phyloP scores from a whole-genome alignment of 35 echinoderm and acorn worm species.

The Eucidaris tribuloides region DNA sequence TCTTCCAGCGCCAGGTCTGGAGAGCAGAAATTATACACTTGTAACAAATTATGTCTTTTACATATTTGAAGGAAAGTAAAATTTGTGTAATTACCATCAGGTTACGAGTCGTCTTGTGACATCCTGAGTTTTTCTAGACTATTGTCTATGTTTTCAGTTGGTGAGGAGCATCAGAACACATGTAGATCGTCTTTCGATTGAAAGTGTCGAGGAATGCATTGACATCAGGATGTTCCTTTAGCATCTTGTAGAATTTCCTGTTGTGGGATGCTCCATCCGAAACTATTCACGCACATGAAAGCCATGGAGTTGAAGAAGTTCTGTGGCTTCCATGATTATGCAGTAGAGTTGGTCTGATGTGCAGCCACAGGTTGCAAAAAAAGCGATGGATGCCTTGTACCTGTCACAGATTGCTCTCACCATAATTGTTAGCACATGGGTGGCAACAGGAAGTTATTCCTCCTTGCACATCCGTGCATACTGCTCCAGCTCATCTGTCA shows the following conservation, averaged over 20 bases:
- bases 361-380: conserved; percentile 1
- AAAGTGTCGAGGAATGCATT: not conserved
- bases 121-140: conserved; percentile 61
- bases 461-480: not conserved
- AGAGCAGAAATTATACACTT: too few relatives aligned
- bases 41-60: too few relatives aligned
- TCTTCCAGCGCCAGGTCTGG: too few relatives aligned
- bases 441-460: not conserved
- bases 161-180: conserved; percentile 70
- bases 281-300: conserved; percentile 32
- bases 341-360: not conserved
- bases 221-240: not conserved
- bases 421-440: conserved; percentile 46
- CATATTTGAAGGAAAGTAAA: not conserved
- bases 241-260: conserved; percentile 32
- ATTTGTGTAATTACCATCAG: conserved; percentile 61
- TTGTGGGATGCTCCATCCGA: conserved; percentile 61
- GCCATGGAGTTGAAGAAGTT: conserved; percentile 24
- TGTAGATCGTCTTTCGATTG: conserved; percentile 25
- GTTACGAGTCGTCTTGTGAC: conserved; percentile 44
- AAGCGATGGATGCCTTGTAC: conserved; percentile 7
- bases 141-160: conserved; percentile 63
- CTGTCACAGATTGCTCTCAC: conserved; percentile 13
- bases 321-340: not conserved
- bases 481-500: conserved; percentile 20